These are phyloP conservation scores for Pimephales promelas DNA, from an alignment of 2,113 vertebrate species.

Conservation along the genomic window DNA sequence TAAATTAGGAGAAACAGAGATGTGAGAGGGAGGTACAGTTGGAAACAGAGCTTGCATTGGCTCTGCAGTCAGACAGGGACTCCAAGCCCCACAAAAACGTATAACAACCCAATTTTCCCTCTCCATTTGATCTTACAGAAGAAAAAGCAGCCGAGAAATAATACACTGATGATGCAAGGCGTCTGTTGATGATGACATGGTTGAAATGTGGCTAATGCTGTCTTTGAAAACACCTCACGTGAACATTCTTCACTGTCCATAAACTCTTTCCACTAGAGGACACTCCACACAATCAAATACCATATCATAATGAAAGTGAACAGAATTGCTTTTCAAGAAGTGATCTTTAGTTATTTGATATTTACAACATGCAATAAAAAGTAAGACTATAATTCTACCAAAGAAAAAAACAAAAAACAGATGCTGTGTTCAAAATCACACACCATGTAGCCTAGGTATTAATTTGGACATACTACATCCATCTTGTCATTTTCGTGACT, in stretches of 20 bases:
- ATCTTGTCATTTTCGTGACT: too few species aligned
- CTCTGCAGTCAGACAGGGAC: conserved; percentile 3
- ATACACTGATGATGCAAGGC: neutral
- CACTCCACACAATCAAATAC: conserved; percentile 24
- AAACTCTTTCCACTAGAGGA: conserved; percentile 46
- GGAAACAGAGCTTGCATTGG: conserved; percentile 45
- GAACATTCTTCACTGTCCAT: neutral
- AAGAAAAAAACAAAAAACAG: neutral
- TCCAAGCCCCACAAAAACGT: conserved; percentile 39
- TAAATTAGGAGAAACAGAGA: conserved; percentile 58
- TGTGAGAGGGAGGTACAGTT: conserved; percentile 56
- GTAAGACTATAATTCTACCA: neutral
- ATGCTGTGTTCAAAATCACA: too few species aligned
- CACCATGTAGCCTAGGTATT: too few species aligned
- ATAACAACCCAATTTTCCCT: neutral
- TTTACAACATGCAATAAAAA: conserved; percentile 1
- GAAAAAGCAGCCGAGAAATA: neutral
- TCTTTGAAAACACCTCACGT: neutral
- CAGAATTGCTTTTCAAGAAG: neutral
- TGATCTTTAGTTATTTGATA: neutral
- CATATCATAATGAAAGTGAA: neutral
- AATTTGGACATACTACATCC: too few species aligned
- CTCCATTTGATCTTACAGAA: conserved; percentile 7
- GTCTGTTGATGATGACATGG: neutral
- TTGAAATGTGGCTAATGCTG: neutral